Evolutionary conservation across 2,797 vertebrate genomes (phyloP).

Genomic region (Pipistrellus pipistrellus): DNA sequence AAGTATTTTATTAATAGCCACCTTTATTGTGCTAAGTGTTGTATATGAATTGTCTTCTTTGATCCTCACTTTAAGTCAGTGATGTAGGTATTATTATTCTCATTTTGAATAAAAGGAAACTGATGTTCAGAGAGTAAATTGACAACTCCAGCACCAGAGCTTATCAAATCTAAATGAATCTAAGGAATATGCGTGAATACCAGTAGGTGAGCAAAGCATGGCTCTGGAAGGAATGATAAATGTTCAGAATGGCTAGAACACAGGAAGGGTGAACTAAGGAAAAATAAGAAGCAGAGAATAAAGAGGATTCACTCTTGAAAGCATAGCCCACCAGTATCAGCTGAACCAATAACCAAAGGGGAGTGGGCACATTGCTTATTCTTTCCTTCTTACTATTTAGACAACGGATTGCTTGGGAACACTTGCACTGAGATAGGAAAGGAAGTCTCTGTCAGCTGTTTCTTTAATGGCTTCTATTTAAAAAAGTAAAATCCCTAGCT

Average conservation of each 20-base stretch:
- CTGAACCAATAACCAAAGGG: neutral
- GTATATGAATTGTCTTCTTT: neutral
- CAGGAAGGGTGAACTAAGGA: neutral
- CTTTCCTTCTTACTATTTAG: neutral
- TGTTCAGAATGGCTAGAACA: neutral
- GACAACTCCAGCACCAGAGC: neutral
- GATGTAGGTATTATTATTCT: neutral
- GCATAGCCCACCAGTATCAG: neutral
- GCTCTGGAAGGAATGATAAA: neutral
- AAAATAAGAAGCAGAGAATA: neutral
- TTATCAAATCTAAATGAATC: neutral
- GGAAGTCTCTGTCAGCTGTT: neutral
- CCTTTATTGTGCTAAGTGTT: neutral
- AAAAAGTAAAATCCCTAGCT: neutral
- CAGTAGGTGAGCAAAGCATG: neutral
- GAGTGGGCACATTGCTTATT: too few relatives aligned
- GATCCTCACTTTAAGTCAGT: neutral
- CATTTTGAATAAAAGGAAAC: slow-evolving; percentile 33
- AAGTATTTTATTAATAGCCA: neutral
- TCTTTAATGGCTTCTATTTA: neutral
- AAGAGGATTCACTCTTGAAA: neutral
- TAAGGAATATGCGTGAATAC: neutral
- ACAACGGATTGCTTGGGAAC: neutral
- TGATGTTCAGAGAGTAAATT: slow-evolving; percentile 11
- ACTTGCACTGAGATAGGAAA: neutral